Evolutionary conservation across 2,113 vertebrate species (phyloP).

Genomic region (Acrocephalus kingi): DNA sequence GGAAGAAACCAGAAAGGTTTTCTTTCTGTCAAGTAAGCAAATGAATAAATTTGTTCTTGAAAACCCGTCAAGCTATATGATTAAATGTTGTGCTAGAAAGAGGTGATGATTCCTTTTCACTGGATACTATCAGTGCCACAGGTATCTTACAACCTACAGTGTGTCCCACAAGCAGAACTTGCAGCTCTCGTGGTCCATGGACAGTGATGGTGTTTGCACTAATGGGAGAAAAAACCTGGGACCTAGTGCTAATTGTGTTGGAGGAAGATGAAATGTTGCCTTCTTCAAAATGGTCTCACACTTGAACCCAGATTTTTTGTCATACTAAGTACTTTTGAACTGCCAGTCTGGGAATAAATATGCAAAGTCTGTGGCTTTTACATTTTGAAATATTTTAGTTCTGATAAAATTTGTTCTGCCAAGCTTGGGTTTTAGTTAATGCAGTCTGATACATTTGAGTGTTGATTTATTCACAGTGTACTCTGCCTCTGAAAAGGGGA

Average conservation of each 20-base stretch:
- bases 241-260: neutral
- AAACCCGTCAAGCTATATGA: neutral
- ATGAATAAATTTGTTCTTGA: neutral
- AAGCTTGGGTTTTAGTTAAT: constrained; percentile 26
- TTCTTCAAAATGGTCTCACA: neutral
- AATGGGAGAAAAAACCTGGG: accelerated
- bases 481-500: constrained; percentile 38
- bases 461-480: constrained; percentile 42
- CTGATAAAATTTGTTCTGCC: constrained; percentile 13
- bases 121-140: neutral
- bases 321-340: neutral
- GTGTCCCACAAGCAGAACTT: neutral
- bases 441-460: neutral
- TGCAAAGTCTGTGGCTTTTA: neutral
- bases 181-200: accelerated
- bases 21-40: neutral
- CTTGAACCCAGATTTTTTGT: neutral
- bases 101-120: neutral
- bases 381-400: neutral
- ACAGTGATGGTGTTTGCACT: neutral
- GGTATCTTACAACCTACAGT: accelerated
- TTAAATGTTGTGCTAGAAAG: neutral
- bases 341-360: neutral
- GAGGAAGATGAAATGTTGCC: neutral
- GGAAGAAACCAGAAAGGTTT: neutral